Conservation (phyloP, 23 tunicate genomes). For the Corella eumyota region DNA sequence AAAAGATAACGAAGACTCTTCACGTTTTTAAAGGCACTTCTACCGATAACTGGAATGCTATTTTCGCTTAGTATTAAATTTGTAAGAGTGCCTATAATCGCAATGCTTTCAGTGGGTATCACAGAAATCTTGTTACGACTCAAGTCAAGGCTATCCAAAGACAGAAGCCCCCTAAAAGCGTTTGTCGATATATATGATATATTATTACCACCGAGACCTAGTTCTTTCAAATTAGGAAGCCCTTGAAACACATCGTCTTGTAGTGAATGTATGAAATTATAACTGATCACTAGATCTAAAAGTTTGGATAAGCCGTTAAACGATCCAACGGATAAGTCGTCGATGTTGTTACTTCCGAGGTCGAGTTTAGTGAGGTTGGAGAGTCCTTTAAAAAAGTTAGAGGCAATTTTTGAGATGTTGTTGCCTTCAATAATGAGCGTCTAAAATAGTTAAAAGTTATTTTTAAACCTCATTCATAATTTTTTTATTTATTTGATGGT, state of each 20-base stretch:
- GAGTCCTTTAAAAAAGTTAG: conserved; percentile 6
- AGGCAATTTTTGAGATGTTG: not conserved
- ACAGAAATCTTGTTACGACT: conserved; percentile 6
- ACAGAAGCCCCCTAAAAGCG: conserved; percentile 20
- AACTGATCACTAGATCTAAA: conserved; percentile 5
- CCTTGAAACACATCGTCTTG: conserved; percentile 14
- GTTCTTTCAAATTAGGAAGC: conserved; percentile 1
- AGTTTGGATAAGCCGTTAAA: conserved; percentile 14
- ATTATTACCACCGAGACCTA: conserved; percentile 20
- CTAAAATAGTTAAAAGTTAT: too few relatives aligned
- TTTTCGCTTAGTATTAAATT: conserved; percentile 8
- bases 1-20: conserved; percentile 2
- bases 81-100: conserved; percentile 1
- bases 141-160: conserved; percentile 16
- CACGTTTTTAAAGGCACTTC: conserved; percentile 11
- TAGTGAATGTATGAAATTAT: conserved; percentile 10
- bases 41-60: conserved; percentile 7
- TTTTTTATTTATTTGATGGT: too few relatives aligned
- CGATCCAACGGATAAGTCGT: not conserved
- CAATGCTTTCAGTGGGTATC: conserved; percentile 16
- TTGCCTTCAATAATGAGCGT: conserved; percentile 13
- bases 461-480: too few relatives aligned
- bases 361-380: conserved; percentile 3
- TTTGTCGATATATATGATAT: conserved; percentile 15
- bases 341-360: conserved; percentile 16